A percentile compares a stretch with the other conserved stretches of the same genome.
Conservation (phyloP, 2,888 invertebrate genomes). For the Monoplex corrugatus region DNA sequence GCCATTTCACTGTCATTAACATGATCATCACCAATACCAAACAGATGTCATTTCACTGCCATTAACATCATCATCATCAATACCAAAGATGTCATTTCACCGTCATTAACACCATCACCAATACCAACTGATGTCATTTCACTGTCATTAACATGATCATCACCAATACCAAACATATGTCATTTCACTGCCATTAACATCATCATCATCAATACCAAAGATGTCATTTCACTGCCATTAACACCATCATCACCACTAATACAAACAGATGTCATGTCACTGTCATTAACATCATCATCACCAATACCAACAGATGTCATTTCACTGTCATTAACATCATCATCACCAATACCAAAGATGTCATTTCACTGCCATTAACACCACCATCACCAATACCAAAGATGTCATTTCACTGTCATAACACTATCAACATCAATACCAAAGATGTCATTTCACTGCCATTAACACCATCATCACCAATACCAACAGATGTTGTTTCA, state of each 20-base stretch:
- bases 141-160: neutral
- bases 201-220: too few relatives aligned
- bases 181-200: too few relatives aligned
- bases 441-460: neutral
- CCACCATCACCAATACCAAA: neutral
- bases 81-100: neutral
- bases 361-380: too few relatives aligned
- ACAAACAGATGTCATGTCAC: too few relatives aligned
- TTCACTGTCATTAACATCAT: neutral
- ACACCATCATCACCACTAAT: neutral
- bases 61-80: neutral
- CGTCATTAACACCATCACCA: neutral
- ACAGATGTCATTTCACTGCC: neutral
- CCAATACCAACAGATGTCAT: neutral
- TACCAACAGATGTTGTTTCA: neutral
- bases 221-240: neutral
- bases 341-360: neutral
- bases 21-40: neutral
- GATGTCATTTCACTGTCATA: too few relatives aligned
- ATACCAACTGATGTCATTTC: neutral
- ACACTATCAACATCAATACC: too few relatives aligned
- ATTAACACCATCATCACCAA: neutral
- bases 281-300: neutral
- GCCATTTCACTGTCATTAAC: too few relatives aligned
- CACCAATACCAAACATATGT: neutral